Conservation (phyloP, 2,888 invertebrate species). For the Meta bourneti region DNA sequence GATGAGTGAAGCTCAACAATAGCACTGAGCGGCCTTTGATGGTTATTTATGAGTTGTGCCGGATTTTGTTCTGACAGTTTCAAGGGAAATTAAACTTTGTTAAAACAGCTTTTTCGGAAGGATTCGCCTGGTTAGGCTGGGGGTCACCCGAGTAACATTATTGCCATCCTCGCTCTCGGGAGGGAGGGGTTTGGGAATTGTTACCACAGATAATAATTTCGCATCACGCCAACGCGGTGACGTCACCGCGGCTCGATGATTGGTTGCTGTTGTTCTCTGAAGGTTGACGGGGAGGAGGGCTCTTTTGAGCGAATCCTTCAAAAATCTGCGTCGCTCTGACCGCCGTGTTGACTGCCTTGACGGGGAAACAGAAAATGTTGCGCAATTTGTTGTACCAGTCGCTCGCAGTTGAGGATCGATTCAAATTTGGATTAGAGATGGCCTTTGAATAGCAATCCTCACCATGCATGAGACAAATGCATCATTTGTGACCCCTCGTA, state of each 20-base stretch:
- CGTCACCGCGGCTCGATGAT: constrained; percentile 41
- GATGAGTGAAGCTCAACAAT: constrained; percentile 68
- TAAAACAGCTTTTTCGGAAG: constrained; percentile 63
- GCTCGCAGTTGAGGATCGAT: too few relatives aligned
- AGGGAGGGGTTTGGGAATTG: constrained; percentile 17
- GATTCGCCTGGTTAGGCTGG: constrained; percentile 55
- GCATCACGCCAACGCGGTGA: constrained; percentile 34
- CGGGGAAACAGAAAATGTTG: too few relatives aligned
- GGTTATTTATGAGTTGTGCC: constrained; percentile 62
- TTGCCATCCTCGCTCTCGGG: constrained; percentile 8
- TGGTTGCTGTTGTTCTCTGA: constrained; percentile 39
- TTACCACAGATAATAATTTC: constrained; percentile 43
- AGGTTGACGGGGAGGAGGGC: constrained; percentile 46
- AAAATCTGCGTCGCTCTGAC: too few relatives aligned
- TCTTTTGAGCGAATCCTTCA: not conserved
- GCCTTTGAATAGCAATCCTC: too few relatives aligned
- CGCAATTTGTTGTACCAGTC: too few relatives aligned
- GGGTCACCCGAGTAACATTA: constrained; percentile 56
- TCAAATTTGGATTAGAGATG: too few relatives aligned
- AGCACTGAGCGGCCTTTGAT: constrained; percentile 25
- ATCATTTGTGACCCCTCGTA: too few relatives aligned
- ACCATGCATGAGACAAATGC: too few relatives aligned
- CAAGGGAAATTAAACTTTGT: constrained; percentile 75
- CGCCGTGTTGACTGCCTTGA: too few relatives aligned
- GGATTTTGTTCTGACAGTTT: constrained; percentile 63